Percentiles rank a stretch among this genome's conserved stretches.
Conservation (phyloP, 2,888 invertebrate species). For the Xestoiulus laeticollis region DNA sequence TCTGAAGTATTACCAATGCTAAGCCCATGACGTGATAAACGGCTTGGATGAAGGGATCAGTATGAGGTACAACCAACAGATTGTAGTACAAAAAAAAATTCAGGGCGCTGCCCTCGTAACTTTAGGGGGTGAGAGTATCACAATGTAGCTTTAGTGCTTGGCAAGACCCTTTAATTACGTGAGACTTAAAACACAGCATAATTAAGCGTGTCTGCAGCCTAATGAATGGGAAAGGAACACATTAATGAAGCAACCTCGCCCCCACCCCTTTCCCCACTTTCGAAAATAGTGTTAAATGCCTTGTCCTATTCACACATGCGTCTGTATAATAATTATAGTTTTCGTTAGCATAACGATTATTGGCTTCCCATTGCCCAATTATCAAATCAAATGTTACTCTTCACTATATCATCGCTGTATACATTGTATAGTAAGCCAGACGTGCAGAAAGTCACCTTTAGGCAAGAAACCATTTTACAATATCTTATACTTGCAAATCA, state of each 20-base stretch:
- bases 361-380: conserved; percentile 24
- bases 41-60: conserved; percentile 27
- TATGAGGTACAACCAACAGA: background rate
- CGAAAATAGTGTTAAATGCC: background rate
- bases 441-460: background rate
- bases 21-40: conserved; percentile 21
- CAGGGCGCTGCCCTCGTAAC: conserved; percentile 39
- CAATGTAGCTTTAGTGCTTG: background rate
- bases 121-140: conserved; percentile 27
- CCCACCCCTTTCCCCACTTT: conserved; percentile 16
- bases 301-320: background rate
- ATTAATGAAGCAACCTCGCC: background rate
- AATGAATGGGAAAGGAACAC: conserved; percentile 30
- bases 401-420: background rate
- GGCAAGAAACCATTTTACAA: too few relatives aligned
- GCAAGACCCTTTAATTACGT: conserved; percentile 20
- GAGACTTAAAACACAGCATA: conserved; percentile 39
- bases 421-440: background rate
- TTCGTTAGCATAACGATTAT: background rate
- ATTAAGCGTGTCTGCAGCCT: conserved; percentile 21
- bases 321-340: background rate
- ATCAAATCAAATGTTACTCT: background rate
- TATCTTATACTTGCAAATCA: too few relatives aligned
- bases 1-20: background rate
- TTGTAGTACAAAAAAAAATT: background rate